Evolutionary conservation across 2,888 invertebrate genomes (phyloP).

Genomic region (Stratiomys singularior): DNA sequence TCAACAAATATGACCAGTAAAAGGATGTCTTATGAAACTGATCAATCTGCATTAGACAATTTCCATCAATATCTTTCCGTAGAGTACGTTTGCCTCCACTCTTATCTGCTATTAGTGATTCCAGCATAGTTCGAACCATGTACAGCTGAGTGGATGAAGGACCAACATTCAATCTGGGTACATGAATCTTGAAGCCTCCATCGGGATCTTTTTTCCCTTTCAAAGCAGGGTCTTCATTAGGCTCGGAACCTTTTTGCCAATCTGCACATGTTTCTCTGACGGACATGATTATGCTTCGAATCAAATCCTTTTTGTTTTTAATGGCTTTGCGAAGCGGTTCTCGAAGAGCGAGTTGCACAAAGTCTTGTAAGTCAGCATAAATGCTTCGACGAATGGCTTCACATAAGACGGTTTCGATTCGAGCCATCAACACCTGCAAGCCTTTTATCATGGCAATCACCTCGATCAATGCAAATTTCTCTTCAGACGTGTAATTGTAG

Average conservation of each 20-base stretch:
- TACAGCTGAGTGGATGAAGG: conserved; percentile 95
- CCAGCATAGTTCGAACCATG: conserved; percentile 99
- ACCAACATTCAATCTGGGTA: conserved; percentile 92
- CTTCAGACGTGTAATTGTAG: conserved; percentile 97
- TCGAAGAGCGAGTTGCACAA: conserved; percentile 87
- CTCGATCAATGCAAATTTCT: conserved; percentile 97
- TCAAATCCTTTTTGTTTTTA: conserved; percentile 97
- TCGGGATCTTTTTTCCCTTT: conserved; percentile 95
- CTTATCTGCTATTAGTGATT: conserved; percentile 97
- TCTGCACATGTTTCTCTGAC: conserved; percentile 98
- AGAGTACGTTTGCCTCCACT: conserved; percentile 94
- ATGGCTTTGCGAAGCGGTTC: conserved; percentile 96
- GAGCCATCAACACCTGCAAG: conserved; percentile 93
- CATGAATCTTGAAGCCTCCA: conserved; percentile 89
- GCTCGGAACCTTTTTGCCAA: conserved; percentile 92
- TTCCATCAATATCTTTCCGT: conserved; percentile 95
- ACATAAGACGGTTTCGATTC: conserved; percentile 97
- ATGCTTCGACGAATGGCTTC: conserved; percentile 91
- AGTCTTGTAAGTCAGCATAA: conserved; percentile 96
- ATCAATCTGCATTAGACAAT: conserved; percentile 92
- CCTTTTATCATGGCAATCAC: conserved; percentile 99
- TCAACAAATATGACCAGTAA: conserved; percentile 95
- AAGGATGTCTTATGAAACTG: conserved; percentile 96
- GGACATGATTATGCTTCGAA: conserved; percentile 94
- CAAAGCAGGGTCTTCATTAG: conserved; percentile 89